phyloP scores from a whole-genome alignment of 2,113 vertebrate species.

The Amphilophus citrinellus region DNA sequence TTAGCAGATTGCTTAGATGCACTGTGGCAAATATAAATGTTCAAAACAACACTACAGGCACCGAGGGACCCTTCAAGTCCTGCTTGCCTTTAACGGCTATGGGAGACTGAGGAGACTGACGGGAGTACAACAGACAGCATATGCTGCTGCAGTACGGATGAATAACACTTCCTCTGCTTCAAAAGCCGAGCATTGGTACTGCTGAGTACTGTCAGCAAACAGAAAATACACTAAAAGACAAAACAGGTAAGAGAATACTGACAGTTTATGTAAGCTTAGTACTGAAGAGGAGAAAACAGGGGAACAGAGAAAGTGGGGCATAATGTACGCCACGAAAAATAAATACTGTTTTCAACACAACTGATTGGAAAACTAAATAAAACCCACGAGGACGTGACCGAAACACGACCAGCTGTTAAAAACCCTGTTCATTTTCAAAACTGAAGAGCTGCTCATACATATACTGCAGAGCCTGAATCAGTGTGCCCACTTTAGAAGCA shows the following conservation, averaged over 20 bases:
- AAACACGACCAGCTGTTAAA: slow-evolving; percentile 5
- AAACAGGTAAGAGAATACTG: not conserved
- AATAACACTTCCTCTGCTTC: slow-evolving; percentile 7
- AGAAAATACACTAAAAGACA: not conserved
- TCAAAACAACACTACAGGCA: not conserved
- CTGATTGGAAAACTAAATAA: not conserved
- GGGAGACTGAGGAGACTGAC: not conserved
- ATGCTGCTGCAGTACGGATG: not conserved
- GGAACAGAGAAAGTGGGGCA: not conserved
- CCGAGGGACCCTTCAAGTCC: not conserved
- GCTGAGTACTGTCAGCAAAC: not conserved
- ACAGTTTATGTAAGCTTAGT: not conserved
- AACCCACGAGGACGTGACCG: not conserved
- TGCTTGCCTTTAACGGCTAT: not conserved
- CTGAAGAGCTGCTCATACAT: slow-evolving; percentile 35
- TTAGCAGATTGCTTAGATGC: not conserved
- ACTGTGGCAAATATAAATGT: not conserved
- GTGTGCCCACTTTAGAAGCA: not conserved
- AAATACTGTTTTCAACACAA: not conserved
- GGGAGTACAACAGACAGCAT: not conserved
- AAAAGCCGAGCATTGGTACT: not conserved
- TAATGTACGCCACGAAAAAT: not conserved
- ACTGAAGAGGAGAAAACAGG: not conserved
- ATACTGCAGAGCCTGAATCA: slow-evolving; percentile 4
- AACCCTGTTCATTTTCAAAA: slow-evolving; percentile 16